A percentile compares a stretch with the other conserved stretches of the same genome.
These are phyloP conservation scores for Pachypanchax playfairii DNA, from an alignment of 2,113 vertebrate species.

Conservation along the genomic window DNA sequence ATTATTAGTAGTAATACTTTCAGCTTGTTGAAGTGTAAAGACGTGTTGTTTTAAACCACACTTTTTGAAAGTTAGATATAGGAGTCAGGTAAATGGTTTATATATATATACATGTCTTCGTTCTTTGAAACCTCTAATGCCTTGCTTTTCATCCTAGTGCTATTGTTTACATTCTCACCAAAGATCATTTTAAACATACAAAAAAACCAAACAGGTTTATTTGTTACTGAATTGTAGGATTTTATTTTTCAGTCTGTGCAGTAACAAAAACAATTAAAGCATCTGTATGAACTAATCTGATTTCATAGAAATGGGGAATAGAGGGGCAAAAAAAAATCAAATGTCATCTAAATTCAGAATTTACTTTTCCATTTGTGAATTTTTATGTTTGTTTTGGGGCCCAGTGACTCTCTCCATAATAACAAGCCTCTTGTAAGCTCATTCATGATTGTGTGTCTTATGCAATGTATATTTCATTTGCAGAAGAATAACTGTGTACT, in stretches of 20 bases:
- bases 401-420: not conserved
- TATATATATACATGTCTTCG: slow-evolving; percentile 10
- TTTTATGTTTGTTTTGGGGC: slow-evolving; percentile 22
- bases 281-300: slow-evolving; percentile 1
- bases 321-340: too few relatives aligned
- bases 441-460: slow-evolving; percentile 38
- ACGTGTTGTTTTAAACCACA: slow-evolving; percentile 20
- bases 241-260: slow-evolving; percentile 14
- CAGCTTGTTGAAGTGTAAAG: slow-evolving; percentile 24
- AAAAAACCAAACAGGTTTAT: slow-evolving; percentile 10
- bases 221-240: slow-evolving; percentile 17
- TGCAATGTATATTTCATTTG: slow-evolving; percentile 15
- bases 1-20: slow-evolving; percentile 25
- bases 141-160: slow-evolving; percentile 38
- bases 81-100: slow-evolving; percentile 37
- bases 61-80: slow-evolving; percentile 22
- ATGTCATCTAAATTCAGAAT: too few relatives aligned
- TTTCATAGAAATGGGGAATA: too few relatives aligned
- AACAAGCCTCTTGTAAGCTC: slow-evolving; percentile 3
- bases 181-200: slow-evolving; percentile 60
- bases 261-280: slow-evolving; percentile 1
- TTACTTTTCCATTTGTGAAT: too few relatives aligned
- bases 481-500: slow-evolving; percentile 7
- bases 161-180: slow-evolving; percentile 71
- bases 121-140: slow-evolving; percentile 22